Base-by-base conservation (phyloP, 1,140 invertebrate genomes). In the Atta colombica region DNA sequence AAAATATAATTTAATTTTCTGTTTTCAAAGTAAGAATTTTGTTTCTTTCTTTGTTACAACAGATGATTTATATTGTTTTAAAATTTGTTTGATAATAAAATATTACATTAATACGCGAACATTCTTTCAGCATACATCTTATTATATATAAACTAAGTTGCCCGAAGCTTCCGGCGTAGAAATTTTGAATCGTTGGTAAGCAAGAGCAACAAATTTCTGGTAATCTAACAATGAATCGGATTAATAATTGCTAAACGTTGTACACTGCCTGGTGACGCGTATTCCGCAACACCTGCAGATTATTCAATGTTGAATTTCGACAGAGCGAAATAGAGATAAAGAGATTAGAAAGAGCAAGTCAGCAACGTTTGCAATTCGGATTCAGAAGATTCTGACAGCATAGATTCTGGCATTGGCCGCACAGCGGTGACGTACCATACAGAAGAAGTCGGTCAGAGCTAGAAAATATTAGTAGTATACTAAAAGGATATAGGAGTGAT, bases 401-500 rank as follows among this genome's bases (percentile, higher is more conserved):
- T 94, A 93, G 92, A 84, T 84, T 93, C 91, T 94, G 92, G 91
- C 92, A 94, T 93, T 94, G 91, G 91, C 92, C 89, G 91, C 91
- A 90, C 93, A 93, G 91, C 93, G 90, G 91, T 94, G 93, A 88
- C 93, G 91, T 93, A 89, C 92, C 88, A 92, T 94, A 94, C 93
- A 92, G 93, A 93, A 92, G 93, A 72, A 94, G 93, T 94, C 92
- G 93, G 85, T 94, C 93, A 94, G 91, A 95, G 94, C 95, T 95
- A 95, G 91, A 95, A 95, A 95, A 95, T 94, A 94, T 94, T 94
- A 93, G 91, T 91, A 90, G 90, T 94, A 95, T 92, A 93, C 92
- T 94, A 94, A 94, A 93, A 94, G 93, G 92, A 94, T 93, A 94
- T 94, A 94, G 94, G 94, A 95, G 90, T 95, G 92, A 94, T 95